Base-by-base conservation (phyloP, 2,113 vertebrate species). In the Xyrauchen texanus region DNA sequence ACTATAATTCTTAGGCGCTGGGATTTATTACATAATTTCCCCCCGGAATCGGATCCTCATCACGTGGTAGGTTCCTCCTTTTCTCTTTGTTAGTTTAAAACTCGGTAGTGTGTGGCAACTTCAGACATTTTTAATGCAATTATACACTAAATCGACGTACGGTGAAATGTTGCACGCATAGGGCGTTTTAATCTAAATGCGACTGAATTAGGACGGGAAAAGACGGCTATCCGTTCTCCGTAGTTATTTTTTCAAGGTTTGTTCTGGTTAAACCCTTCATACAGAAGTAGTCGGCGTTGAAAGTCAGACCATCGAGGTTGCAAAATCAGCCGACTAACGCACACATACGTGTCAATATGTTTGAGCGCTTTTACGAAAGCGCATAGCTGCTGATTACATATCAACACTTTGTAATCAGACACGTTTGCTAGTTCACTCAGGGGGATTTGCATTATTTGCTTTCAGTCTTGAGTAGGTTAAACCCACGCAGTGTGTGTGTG, bases 21-120 rank as follows among this genome's bases (percentile, higher is more conserved):
- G 90, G 90, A 88, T 93, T 93, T 90, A 86, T 88, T 88, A 71
- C 77, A 85, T 88, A 90, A 90, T 86, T 91, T 53, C 34, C 85
- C 88, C 91, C 90, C 90, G 90, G 91, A 90, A 90, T 90, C 86
- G 89, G 92, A 88, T 88, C 86, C 91, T 88, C 92, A 88, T 93
- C 93, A 94, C 93, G 93, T 93, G 93, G 93, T 93, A 93, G 90
- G 93, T 93, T 87, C 88, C 90, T 89, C 90, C 87, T 87, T 89
- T 84, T 87, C 83, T 86, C 92, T 93, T 94, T 94, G 93, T 94
- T 93, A 80, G 64, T 85, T 85, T 80, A 71, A 55, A 86, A 82
- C 58, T 82, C 68, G 8, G 66, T 75, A n/a, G 47, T 68, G 67
- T 58, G 62, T 47, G 82, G 62, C 4, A 77, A 81, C 77, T 79